phyloP scores from a whole-genome alignment of 2,797 vertebrate species.

The Linurgus olivaceus region DNA sequence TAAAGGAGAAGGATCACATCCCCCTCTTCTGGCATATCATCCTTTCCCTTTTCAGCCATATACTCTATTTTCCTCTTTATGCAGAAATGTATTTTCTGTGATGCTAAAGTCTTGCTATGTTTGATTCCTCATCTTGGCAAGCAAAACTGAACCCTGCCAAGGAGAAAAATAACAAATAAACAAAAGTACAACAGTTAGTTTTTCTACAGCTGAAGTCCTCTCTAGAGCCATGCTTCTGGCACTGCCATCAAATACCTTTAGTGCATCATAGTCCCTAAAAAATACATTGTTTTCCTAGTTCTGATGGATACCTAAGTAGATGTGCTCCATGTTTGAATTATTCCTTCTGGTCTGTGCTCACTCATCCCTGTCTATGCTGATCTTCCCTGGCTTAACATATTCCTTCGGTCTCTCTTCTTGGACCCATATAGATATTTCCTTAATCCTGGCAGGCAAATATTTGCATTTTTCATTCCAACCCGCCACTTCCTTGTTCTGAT shows the following conservation, averaged over 20 bases:
- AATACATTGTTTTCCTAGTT: neutral
- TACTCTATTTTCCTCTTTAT: neutral
- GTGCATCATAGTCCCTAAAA: neutral
- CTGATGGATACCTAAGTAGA: neutral
- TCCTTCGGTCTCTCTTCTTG: neutral
- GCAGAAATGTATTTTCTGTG: neutral
- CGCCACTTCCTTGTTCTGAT: neutral
- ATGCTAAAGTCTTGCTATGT: neutral
- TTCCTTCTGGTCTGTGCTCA: neutral
- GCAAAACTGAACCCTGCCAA: neutral
- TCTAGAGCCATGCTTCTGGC: neutral
- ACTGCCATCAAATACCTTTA: neutral
- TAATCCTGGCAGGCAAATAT: neutral
- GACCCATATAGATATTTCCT: neutral
- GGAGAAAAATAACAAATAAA: neutral
- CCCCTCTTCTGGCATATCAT: neutral
- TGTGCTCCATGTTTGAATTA: accelerated
- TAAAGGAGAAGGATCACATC: neutral
- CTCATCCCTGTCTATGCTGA: neutral
- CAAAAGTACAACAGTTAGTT: neutral
- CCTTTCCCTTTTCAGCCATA: neutral
- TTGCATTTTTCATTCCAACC: neutral
- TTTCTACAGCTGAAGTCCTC: neutral
- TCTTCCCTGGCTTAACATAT: neutral
- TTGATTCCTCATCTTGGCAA: neutral